Evolutionary conservation across 2,113 vertebrate species (phyloP).

Genomic region (Prionailurus bengalensis): DNA sequence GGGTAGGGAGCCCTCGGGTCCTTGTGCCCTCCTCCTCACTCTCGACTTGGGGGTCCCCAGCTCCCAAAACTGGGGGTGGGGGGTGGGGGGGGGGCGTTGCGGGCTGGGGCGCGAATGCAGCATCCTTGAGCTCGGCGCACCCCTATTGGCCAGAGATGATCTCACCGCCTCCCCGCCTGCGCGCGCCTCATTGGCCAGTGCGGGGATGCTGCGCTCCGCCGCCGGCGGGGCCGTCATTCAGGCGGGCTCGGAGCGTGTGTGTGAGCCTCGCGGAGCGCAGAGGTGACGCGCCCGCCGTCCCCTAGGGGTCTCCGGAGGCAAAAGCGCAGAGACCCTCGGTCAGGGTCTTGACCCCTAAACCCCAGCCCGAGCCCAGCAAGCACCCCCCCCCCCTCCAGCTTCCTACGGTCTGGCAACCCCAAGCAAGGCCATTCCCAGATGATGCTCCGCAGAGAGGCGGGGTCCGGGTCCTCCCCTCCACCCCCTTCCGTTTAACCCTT

Average conservation of each 20-base stretch:
- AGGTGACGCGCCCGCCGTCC: conserved; percentile 53
- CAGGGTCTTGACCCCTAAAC: conserved; percentile 29
- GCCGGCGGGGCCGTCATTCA: conserved; percentile 95
- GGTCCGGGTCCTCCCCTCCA: conserved; percentile 80
- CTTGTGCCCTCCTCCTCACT: conserved; percentile 41
- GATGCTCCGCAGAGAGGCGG: conserved; percentile 83
- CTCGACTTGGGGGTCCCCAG: conserved; percentile 37
- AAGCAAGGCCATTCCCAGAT: conserved; percentile 38
- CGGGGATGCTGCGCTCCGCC: conserved; percentile 91
- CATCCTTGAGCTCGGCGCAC: conserved; percentile 87
- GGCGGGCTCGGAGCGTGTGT: conserved; percentile 86
- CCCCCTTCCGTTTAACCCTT: conserved; percentile 84
- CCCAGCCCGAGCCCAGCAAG: neutral
- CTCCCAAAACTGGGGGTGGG: conserved; percentile 46
- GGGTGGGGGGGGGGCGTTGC: neutral
- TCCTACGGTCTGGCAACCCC: neutral
- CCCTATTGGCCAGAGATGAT: conserved; percentile 97
- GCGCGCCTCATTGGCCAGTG: conserved; percentile 91
- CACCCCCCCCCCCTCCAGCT: neutral
- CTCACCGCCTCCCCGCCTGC: conserved; percentile 94
- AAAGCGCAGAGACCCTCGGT: neutral
- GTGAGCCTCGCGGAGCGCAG: conserved; percentile 78
- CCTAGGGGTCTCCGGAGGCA: neutral
- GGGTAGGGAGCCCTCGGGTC: neutral
- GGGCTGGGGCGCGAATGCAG: conserved; percentile 83